Percentiles rank a stretch among this genome's conserved stretches.
Conservation (phyloP, 2,888 invertebrate genomes). For the Alviniconcha strummeri region DNA sequence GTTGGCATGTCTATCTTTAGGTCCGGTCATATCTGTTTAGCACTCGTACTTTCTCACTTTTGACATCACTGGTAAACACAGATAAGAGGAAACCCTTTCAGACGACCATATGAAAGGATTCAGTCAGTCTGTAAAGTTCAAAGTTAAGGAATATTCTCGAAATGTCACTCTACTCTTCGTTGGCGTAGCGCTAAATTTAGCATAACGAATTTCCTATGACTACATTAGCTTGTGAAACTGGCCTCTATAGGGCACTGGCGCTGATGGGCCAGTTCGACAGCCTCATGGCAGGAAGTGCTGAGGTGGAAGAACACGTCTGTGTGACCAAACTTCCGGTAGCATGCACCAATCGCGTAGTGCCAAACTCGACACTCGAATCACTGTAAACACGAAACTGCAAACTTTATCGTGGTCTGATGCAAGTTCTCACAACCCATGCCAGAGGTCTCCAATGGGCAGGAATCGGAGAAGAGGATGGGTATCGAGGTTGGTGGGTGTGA, state of each 20-base stretch:
- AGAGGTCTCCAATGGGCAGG: conserved; percentile 41
- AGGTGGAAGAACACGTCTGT: conserved; percentile 38
- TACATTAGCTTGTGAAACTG: neutral
- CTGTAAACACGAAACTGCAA: conserved; percentile 17
- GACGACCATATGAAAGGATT: no score
- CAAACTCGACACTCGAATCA: conserved; percentile 10
- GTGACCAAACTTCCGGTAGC: conserved; percentile 35
- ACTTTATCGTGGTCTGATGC: conserved; percentile 21
- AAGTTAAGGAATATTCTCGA: no score
- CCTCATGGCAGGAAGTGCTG: conserved; percentile 32
- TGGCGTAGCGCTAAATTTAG: neutral
- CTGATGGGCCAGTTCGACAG: conserved; percentile 14
- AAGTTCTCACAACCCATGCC: conserved; percentile 13
- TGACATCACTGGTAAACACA: no score
- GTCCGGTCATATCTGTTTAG: no score
- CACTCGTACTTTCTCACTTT: no score
- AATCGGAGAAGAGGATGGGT: conserved; percentile 50
- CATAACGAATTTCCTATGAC: neutral
- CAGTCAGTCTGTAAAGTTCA: no score
- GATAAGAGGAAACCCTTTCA: no score
- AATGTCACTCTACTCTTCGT: no score
- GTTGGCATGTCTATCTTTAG: no score
- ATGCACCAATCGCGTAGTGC: conserved; percentile 29
- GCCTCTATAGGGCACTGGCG: neutral
- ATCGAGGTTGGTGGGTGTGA: conserved; percentile 52